Evolutionary conservation across 2,113 vertebrate genomes (phyloP).

Genomic region (Hemicordylus capensis): DNA sequence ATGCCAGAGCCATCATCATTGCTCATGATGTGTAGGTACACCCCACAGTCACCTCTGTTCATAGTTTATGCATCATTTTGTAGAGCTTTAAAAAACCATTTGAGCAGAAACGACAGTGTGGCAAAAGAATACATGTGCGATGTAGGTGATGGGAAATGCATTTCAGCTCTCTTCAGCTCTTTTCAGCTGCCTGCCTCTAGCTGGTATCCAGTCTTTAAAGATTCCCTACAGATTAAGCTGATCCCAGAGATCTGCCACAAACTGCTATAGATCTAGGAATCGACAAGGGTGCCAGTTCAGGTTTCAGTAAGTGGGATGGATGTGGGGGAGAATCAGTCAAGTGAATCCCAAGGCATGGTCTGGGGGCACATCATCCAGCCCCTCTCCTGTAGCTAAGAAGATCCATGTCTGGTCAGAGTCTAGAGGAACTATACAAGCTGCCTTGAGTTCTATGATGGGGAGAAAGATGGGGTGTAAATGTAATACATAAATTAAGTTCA

Average conservation of each 20-base stretch:
- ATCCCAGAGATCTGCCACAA: neutral
- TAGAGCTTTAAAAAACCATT: neutral
- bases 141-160: neutral
- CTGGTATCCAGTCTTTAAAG: neutral
- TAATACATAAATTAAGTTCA: too few species aligned
- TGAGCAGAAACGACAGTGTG: neutral
- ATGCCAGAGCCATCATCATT: neutral
- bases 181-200: neutral
- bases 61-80: neutral
- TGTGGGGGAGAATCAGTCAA: too few species aligned
- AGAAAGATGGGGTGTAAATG: too few species aligned
- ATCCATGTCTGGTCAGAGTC: too few species aligned
- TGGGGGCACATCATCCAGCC: too few species aligned
- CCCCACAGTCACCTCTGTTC: neutral
- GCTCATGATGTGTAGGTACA: neutral
- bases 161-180: neutral
- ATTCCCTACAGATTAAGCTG: neutral
- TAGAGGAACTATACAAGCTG: too few species aligned
- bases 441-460: too few species aligned
- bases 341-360: too few species aligned
- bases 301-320: neutral
- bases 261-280: neutral
- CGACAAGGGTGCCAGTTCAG: neutral
- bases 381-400: too few species aligned
- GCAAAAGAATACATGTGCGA: neutral